These are phyloP conservation scores for Xiphophorus birchmanni DNA, from an alignment of 2,797 vertebrate genomes.

Conservation along the genomic window DNA sequence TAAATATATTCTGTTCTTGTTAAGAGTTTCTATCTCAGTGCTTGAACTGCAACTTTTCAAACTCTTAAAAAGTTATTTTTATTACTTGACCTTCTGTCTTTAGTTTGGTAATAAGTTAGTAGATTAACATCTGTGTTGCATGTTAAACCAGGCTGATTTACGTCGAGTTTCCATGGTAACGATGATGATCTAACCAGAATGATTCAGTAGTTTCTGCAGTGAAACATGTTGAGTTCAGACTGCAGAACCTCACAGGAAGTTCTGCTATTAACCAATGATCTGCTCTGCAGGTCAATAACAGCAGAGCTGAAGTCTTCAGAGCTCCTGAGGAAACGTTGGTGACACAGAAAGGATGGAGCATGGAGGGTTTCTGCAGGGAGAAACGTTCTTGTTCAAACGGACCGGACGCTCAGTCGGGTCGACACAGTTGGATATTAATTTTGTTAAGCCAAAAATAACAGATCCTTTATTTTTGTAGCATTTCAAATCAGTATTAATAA, in stretches of 20 bases:
- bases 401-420: accelerated
- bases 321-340: neutral
- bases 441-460: neutral
- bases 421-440: accelerated
- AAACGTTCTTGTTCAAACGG: accelerated
- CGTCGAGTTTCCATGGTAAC: no score
- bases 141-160: no score
- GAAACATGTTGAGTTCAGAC: no score
- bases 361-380: neutral
- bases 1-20: neutral
- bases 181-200: neutral
- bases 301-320: neutral
- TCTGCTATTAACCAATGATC: neutral
- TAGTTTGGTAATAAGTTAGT: neutral
- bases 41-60: neutral
- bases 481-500: neutral
- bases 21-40: neutral
- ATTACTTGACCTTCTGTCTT: neutral
- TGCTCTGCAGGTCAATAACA: conserved; percentile 1
- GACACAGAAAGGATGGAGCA: accelerated
- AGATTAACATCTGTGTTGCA: neutral
- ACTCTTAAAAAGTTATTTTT: no score
- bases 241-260: neutral
- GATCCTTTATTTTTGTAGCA: neutral
- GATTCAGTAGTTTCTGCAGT: neutral